A percentile compares a stretch with the other conserved stretches of the same genome.
phyloP scores from a whole-genome alignment of 1,140 invertebrate species.

The Brachionus calyciflorus region DNA sequence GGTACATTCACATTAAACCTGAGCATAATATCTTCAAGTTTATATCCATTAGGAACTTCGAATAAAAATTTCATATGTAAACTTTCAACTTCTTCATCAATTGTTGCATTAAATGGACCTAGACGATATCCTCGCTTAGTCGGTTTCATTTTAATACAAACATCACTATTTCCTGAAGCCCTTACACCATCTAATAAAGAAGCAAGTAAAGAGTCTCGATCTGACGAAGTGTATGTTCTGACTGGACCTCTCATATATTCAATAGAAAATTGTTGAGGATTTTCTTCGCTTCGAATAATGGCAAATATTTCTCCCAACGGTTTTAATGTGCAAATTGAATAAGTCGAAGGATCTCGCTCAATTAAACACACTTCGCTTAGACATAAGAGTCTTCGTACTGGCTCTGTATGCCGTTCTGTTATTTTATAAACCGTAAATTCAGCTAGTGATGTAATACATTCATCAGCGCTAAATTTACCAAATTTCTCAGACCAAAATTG shows the following conservation, averaged over 20 bases:
- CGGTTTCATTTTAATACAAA: slow-evolving; percentile 83
- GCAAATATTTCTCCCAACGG: slow-evolving; percentile 77
- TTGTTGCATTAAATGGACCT: slow-evolving; percentile 76
- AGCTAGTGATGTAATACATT: slow-evolving; percentile 81
- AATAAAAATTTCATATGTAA: slow-evolving; percentile 78
- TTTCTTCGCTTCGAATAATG: slow-evolving; percentile 78
- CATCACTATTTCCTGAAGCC: slow-evolving; percentile 90
- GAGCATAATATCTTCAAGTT: slow-evolving; percentile 69
- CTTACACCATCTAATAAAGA: slow-evolving; percentile 91
- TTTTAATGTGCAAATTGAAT: slow-evolving; percentile 81
- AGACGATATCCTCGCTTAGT: slow-evolving; percentile 72
- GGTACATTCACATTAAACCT: slow-evolving; percentile 95
- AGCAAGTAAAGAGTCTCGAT: slow-evolving; percentile 86
- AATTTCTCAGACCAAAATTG: slow-evolving; percentile 80
- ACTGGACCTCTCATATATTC: slow-evolving; percentile 89
- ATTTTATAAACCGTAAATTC: slow-evolving; percentile 89
- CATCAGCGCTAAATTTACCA: slow-evolving; percentile 82
- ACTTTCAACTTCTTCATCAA: slow-evolving; percentile 92
- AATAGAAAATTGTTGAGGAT: slow-evolving; percentile 87
- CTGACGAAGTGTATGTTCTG: slow-evolving; percentile 79
- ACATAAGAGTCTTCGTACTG: slow-evolving; percentile 80
- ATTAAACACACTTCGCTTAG: slow-evolving; percentile 89
- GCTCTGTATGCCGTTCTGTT: slow-evolving; percentile 69
- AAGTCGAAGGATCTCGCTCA: slow-evolving; percentile 92
- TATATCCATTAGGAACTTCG: slow-evolving; percentile 70